Evolutionary conservation across 2,113 vertebrate species (phyloP).

Genomic region (Pterophyllum scalare): DNA sequence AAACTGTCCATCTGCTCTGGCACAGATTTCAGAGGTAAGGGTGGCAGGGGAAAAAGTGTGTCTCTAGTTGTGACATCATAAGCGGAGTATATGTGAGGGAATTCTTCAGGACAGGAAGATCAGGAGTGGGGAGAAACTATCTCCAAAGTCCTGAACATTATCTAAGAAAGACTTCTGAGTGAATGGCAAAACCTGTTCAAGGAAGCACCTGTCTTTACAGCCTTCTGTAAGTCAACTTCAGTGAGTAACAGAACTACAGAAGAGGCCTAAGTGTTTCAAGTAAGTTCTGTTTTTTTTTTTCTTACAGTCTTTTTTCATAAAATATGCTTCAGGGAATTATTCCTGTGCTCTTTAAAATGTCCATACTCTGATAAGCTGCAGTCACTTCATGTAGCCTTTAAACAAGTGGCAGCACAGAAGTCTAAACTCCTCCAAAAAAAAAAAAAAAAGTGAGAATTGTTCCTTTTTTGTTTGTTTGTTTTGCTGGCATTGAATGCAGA

Average conservation of each 20-base stretch:
- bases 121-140: background rate
- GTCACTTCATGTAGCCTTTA: background rate
- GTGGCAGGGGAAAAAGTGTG: background rate
- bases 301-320: background rate
- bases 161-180: background rate
- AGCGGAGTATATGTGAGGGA: background rate
- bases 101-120: background rate
- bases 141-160: background rate
- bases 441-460: background rate
- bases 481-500: background rate
- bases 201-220: too few relatives aligned
- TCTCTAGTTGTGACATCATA: background rate
- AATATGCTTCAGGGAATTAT: background rate
- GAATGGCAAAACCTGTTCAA: background rate
- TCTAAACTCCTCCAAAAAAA: background rate
- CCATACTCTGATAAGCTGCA: background rate
- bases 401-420: background rate
- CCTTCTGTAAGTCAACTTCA: background rate
- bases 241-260: background rate
- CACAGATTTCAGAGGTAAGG: background rate
- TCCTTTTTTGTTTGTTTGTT: rapidly evolving
- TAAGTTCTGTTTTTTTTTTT: background rate
- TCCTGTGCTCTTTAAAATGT: background rate
- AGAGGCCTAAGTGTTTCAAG: background rate
- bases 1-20: background rate